A percentile compares a stretch with the other conserved stretches of the same genome.
These are phyloP conservation scores for Trinectes maculatus DNA, from an alignment of 2,113 vertebrate species.

Conservation along the genomic window DNA sequence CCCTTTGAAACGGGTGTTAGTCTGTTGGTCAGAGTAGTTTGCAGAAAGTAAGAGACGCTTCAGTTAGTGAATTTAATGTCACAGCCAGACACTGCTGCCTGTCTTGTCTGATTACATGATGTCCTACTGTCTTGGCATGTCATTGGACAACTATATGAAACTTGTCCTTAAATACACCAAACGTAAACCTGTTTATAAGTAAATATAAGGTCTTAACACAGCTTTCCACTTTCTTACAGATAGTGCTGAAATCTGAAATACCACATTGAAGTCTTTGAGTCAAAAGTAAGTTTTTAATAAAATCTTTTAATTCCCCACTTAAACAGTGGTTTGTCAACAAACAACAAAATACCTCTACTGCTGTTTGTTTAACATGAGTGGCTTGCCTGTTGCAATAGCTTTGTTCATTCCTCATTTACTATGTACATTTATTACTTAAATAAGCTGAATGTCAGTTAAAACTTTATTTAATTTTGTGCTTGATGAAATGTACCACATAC, in stretches of 20 bases:
- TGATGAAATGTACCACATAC: background rate
- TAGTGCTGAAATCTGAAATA: slow-evolving; percentile 16
- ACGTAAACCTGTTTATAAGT: background rate
- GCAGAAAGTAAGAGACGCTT: background rate
- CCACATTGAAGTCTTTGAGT: background rate
- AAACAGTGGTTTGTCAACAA: background rate
- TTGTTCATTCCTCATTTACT: too few relatives aligned
- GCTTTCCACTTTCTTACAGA: slow-evolving; percentile 17
- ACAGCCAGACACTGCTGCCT: too few relatives aligned
- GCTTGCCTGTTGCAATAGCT: too few relatives aligned
- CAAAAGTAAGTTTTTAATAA: slow-evolving; percentile 57
- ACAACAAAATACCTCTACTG: background rate
- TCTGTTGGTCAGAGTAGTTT: background rate
- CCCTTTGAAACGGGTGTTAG: background rate
- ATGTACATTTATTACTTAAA: too few relatives aligned
- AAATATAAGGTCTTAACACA: background rate
- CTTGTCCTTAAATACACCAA: background rate
- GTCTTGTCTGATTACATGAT: too few relatives aligned
- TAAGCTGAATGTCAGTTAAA: background rate
- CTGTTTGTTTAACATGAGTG: too few relatives aligned
- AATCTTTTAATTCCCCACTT: background rate
- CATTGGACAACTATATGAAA: too few relatives aligned
- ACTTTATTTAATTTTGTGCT: background rate
- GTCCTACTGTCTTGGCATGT: too few relatives aligned
- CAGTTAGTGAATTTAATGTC: background rate